Evolutionary conservation across 2,797 vertebrate genomes (phyloP), one percentile per base, ranked within the genome.

Genomic region (Sus cebifrons): DNA sequence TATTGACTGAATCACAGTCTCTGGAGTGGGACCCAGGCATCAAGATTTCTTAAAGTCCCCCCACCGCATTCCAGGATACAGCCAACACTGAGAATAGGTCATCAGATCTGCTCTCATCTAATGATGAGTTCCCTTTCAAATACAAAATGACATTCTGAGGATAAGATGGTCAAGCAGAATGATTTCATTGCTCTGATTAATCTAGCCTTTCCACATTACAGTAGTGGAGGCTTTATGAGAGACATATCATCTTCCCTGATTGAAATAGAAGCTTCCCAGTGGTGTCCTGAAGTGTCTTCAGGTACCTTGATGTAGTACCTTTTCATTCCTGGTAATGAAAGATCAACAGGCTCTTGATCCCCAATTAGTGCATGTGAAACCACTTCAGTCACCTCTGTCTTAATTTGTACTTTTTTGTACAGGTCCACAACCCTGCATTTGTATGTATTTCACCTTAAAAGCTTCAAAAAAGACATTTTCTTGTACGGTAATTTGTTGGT

Each of bases 361-460:
- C 36, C n/a, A 68, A 0, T 91, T 36, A 77, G 49, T 18, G 20
- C 54, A 23, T 25, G 23, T 71, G 74, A 86, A 94, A 56, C 25
- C 4, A 49, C 71, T 83, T 52, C 2, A 0, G 7, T 86, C 4
- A 64, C n/a, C 85, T 36, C 2, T n/a, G 14, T 81, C 68, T 91
- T 71, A 78, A 10, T 88, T 44, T 78, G 14, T 77, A 3, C 11
- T 84, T 81, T 78, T 78, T 89, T 5, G 52, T 73, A 3, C 10
- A 64, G 70, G 6, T 18, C 32, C n/a, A 3, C 36, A 81, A 27
- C 18, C 23, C 18, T 89, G 0, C 62, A 54, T 77, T 87, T 54
- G 20, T 79, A 36, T 40, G 3, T 23, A 65, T 73, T 95, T 96
- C 40, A 56, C 44, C 90, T 77, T 75, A 75, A 84, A 95, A 81